phyloP scores from a whole-genome alignment of 1,140 invertebrate species.

The Drosophila nikananu region DNA sequence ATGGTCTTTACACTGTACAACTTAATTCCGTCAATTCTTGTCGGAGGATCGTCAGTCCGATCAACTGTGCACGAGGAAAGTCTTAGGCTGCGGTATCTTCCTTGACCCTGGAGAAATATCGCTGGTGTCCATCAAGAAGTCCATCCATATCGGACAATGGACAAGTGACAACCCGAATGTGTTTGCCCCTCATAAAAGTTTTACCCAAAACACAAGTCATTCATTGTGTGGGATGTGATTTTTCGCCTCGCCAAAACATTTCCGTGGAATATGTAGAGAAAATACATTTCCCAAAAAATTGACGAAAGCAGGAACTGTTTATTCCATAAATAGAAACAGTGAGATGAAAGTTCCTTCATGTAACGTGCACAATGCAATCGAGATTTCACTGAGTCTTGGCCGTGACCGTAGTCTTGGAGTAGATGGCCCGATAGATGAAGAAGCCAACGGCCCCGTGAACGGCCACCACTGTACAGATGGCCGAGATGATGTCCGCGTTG shows the following conservation, averaged over 20 bases:
- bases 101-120: conserved; percentile 19
- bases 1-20: background rate
- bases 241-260: conserved; percentile 28
- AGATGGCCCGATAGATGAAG: conserved; percentile 46
- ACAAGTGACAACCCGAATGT: conserved; percentile 21
- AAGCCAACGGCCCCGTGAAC: conserved; percentile 43
- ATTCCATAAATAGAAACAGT: conserved; percentile 2
- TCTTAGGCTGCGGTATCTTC: conserved; percentile 4
- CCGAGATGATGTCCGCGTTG: conserved; percentile 42
- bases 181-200: conserved; percentile 12
- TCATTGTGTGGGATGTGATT: conserved; percentile 18
- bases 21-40: conserved; percentile 16
- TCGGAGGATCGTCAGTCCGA: conserved; percentile 6
- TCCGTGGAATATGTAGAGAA: conserved; percentile 1
- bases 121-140: conserved; percentile 14
- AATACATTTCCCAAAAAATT: conserved; percentile 5
- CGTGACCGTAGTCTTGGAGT: conserved; percentile 6
- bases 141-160: background rate
- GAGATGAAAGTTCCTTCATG: background rate
- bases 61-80: conserved; percentile 35
- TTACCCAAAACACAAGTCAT: conserved; percentile 10
- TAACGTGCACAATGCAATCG: background rate
- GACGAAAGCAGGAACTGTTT: conserved; percentile 21
- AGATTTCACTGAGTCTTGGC: conserved; percentile 12
- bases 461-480: conserved; percentile 42